Percentiles rank a stretch among this genome's conserved stretches.
These are phyloP conservation scores for Drosophila burlai DNA, from an alignment of 1,140 invertebrate species.

Conservation along the genomic window DNA sequence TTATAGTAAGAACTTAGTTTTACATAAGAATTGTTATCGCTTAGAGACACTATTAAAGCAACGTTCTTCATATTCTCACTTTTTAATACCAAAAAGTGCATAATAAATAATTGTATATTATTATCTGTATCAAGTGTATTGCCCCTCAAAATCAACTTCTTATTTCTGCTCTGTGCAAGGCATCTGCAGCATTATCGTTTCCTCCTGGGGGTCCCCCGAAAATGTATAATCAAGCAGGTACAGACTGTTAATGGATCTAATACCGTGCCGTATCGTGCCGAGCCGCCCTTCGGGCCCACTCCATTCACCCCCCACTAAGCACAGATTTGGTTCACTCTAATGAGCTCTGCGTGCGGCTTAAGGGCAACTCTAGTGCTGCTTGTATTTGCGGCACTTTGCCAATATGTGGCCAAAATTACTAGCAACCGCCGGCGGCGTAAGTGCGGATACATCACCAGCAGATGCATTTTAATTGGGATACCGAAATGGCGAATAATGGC, in stretches of 20 bases:
- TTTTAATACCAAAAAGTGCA: no score
- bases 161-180: neutral
- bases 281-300: constrained; percentile 3
- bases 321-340: constrained; percentile 54
- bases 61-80: neutral
- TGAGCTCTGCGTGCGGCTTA: constrained; percentile 51
- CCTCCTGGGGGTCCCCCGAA: constrained; percentile 1
- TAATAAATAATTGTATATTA: neutral
- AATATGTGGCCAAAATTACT: constrained; percentile 72
- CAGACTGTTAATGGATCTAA: constrained; percentile 47
- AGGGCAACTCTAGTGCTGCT: constrained; percentile 35
- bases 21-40: neutral
- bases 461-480: constrained; percentile 77
- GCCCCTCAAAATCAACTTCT: neutral
- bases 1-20: neutral
- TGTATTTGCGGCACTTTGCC: constrained; percentile 39
- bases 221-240: constrained; percentile 47
- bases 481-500: constrained; percentile 41
- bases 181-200: constrained; percentile 18
- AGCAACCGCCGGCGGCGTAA: constrained; percentile 49
- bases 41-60: no score
- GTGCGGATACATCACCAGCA: constrained; percentile 50
- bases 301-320: constrained; percentile 24
- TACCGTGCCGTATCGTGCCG: neutral
- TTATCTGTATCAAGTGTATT: neutral